Percentiles rank a stretch among this genome's conserved stretches.
Evolutionary conservation across 2,113 vertebrate genomes (phyloP).

Genomic region (Miniopterus natalensis): DNA sequence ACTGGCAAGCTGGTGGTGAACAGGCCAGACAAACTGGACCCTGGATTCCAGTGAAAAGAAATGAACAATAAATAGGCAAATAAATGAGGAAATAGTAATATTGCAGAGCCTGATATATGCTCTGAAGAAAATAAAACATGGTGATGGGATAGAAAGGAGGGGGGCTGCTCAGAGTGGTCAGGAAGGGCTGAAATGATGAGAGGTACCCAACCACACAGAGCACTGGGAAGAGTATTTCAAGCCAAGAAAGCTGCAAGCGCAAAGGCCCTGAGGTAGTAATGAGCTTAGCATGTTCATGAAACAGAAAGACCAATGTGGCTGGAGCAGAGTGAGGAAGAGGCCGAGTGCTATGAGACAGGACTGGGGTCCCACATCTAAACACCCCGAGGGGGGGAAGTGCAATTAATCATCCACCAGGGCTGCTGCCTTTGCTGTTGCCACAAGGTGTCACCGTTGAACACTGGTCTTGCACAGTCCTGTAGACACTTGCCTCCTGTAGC

Average conservation of each 20-base stretch:
- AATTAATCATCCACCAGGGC: not conserved
- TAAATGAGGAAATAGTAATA: not conserved
- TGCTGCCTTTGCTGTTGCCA: not conserved
- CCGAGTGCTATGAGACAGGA: accelerated
- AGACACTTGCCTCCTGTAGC: accelerated
- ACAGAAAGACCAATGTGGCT: not conserved
- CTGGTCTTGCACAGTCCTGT: not conserved
- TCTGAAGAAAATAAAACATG: not conserved
- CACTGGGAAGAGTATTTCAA: not conserved
- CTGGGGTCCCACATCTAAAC: not conserved
- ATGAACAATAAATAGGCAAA: not conserved
- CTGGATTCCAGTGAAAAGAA: not conserved
- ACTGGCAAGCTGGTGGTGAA: not conserved
- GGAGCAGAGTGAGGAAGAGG: not conserved
- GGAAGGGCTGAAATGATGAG: no score
- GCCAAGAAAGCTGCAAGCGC: not conserved
- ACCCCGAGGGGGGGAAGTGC: not conserved
- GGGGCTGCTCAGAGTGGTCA: no score
- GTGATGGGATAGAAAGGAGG: not conserved
- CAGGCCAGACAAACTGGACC: not conserved
- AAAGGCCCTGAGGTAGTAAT: not conserved
- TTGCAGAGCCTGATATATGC: not conserved
- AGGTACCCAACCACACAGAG: not conserved
- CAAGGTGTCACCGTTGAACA: not conserved
- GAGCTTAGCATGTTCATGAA: not conserved